These are phyloP conservation scores for Dryadula phaetusa DNA, from an alignment of 2,888 invertebrate genomes.

Conservation along the genomic window DNA sequence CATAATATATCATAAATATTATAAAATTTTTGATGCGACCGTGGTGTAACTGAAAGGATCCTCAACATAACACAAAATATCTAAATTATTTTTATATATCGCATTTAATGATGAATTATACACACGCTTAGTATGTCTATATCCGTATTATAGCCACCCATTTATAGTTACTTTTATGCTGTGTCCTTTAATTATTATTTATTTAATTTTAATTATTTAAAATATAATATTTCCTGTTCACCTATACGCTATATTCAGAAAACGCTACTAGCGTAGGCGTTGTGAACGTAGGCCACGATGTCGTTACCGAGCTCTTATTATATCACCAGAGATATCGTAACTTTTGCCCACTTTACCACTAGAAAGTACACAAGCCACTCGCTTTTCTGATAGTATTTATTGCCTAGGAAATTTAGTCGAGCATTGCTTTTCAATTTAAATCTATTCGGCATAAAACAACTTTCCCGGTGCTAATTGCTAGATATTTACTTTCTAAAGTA, in stretches of 20 bases:
- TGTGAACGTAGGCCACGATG: constrained; percentile 19
- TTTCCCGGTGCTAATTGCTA: constrained; percentile 50
- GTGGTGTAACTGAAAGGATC: too few species aligned
- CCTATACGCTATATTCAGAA: constrained; percentile 9
- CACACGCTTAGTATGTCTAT: too few species aligned
- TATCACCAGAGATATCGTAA: constrained; percentile 77
- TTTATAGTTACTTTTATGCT: too few species aligned
- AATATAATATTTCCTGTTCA: constrained; percentile 3
- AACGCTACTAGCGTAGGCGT: constrained; percentile 35
- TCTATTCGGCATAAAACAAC: constrained; percentile 49
- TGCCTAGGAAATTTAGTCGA: constrained; percentile 55
- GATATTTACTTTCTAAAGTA: constrained; percentile 47
- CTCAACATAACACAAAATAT: background rate
- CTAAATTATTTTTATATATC: too few species aligned
- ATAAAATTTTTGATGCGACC: too few species aligned
- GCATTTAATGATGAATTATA: too few species aligned
- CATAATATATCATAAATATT: too few species aligned
- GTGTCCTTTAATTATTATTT: too few species aligned
- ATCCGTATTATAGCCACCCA: too few species aligned
- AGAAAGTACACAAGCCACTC: constrained; percentile 75
- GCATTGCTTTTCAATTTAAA: constrained; percentile 50
- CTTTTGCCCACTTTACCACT: constrained; percentile 73
- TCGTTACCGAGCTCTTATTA: constrained; percentile 53
- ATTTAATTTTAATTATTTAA: background rate
- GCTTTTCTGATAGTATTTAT: constrained; percentile 74